Base-by-base conservation (phyloP, 2,888 invertebrate genomes). In the Metellina segmentata region DNA sequence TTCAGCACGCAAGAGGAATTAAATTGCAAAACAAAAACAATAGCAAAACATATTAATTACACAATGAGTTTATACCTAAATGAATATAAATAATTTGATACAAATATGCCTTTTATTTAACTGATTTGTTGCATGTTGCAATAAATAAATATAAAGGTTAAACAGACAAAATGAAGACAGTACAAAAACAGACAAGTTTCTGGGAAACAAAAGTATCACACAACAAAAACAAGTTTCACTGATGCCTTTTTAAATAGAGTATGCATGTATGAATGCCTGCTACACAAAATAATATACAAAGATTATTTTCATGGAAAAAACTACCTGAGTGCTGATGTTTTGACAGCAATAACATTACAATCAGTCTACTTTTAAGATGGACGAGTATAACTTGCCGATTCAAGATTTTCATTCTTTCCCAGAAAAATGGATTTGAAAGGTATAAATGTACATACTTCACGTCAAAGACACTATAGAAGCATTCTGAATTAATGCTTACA, bases 401-500 rank as follows among this genome's bases (percentile, higher is more conserved):
- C 72, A 8, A 34, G 34, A 34, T 34, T 34, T 34, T 34, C 34
- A 34, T 34, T n/a, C 19, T 20, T 72, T 72, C 16, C 20, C 7
- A 19, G 52, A 52, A 52, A 52, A 19, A 78, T 13, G 34, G 48
- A 48, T 52, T 51, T 51, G 16, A 78, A 78, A 78, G 52, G 52
- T 78, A 78, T 11, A 78, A 78, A 19, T 78, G 49, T 34, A 75
- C n/a, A 52, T 7, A 52, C n/a, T 51, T 78, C 8, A 19, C 78
- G 52, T 52, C 53, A 74, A 75, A 61, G 20, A 20, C 61, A 51
- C 77, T 86, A 78, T 49, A 70, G 6, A 81, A 81, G 81, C 75
- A 78, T 79, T 81, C 11, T n/a, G 53, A 75, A 48, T 52, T 85
- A 81, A 90, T 90, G 85, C 79, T 77, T 85, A 61, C 69, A 79